Evolutionary conservation across 2,888 invertebrate species (phyloP).

Genomic region (Oscheius sp.): DNA sequence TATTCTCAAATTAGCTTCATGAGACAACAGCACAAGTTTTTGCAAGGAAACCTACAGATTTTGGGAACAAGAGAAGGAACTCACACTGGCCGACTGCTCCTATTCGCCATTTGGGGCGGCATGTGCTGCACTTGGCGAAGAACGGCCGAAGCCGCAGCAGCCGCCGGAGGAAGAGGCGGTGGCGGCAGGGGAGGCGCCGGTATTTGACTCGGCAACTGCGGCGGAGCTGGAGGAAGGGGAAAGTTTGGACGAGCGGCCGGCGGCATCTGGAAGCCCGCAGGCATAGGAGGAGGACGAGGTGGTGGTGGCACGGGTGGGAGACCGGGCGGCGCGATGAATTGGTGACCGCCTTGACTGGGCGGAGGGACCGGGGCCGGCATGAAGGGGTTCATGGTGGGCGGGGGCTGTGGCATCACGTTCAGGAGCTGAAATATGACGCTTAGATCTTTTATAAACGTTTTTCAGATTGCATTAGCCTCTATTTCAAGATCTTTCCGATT

Average conservation of each 20-base stretch:
- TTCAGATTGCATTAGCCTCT: no score
- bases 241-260: conserved; percentile 6
- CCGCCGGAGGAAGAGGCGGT: background rate
- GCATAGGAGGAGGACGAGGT: background rate
- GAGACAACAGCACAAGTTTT: no score
- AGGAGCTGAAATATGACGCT: background rate
- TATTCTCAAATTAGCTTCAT: no score
- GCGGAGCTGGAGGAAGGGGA: background rate
- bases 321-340: background rate
- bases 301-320: conserved; percentile 18
- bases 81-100: conserved; percentile 15
- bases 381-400: background rate
- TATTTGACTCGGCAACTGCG: background rate
- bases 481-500: no score
- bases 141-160: no score
- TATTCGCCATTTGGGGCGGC: no score
- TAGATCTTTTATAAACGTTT: no score
- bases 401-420: background rate
- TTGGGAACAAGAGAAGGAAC: background rate
- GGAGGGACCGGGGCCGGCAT: background rate
- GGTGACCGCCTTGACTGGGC: background rate
- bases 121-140: no score
- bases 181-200: conserved; percentile 4
- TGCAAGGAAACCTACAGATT: no score
- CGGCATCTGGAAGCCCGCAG: background rate